Conservation (phyloP, 1,140 invertebrate species). For the Diprion similis region DNA sequence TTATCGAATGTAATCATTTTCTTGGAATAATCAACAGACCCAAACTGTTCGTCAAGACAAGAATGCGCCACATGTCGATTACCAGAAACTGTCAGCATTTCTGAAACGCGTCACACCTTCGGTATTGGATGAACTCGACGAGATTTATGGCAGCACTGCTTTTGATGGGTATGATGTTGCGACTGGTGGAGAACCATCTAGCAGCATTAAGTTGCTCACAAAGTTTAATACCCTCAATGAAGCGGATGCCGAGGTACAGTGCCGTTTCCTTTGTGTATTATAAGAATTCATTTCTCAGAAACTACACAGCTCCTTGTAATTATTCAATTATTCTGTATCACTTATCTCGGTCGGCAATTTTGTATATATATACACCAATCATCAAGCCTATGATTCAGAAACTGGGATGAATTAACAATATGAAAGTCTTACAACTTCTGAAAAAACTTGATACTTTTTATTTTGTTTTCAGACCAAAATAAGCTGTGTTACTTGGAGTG, state of each 20-base stretch:
- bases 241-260: conserved; percentile 40
- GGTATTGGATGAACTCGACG: conserved; percentile 55
- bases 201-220: conserved; percentile 42
- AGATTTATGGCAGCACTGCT: conserved; percentile 49
- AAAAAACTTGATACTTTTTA: conserved; percentile 11
- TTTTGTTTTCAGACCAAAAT: conserved; percentile 51
- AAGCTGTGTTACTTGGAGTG: conserved; percentile 55
- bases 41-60: conserved; percentile 46
- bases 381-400: too few relatives aligned
- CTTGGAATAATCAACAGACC: conserved; percentile 39
- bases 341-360: neutral
- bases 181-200: conserved; percentile 32
- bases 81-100: conserved; percentile 53
- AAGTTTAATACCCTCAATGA: conserved; percentile 42
- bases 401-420: too few relatives aligned
- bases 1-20: conserved; percentile 3
- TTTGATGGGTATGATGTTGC: conserved; percentile 53
- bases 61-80: conserved; percentile 43
- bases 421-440: too few relatives aligned
- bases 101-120: conserved; percentile 53
- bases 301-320: too few relatives aligned
- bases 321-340: neutral
- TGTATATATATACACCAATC: too few relatives aligned
- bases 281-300: too few relatives aligned
- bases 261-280: neutral